A percentile compares a stretch with the other conserved stretches of the same genome.
Evolutionary conservation across 92 coral and sea anemone genomes (phyloP).

Genomic region (Paramuricea clavata): DNA sequence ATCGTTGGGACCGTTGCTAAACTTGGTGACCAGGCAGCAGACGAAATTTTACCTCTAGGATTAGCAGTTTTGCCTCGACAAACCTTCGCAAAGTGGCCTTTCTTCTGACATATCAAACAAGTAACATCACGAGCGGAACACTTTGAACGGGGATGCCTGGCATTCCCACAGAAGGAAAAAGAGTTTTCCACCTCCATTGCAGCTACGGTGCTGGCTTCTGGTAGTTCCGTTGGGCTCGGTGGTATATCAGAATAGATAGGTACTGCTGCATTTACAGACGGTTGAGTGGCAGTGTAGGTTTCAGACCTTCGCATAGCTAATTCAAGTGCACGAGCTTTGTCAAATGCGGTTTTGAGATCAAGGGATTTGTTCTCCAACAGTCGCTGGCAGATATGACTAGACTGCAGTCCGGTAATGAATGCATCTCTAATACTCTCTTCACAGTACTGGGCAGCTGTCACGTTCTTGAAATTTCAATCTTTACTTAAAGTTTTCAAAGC

Average conservation of each 20-base stretch:
- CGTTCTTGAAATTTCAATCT: conserved; percentile 49
- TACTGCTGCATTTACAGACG: conserved; percentile 34
- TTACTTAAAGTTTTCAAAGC: conserved; percentile 46
- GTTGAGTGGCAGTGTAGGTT: conserved; percentile 2
- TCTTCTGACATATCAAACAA: conserved; percentile 62
- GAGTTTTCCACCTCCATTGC: too few relatives aligned
- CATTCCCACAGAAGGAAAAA: conserved; percentile 73
- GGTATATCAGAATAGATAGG: too few relatives aligned
- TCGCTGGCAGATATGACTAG: conserved; percentile 50
- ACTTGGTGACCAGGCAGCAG: conserved; percentile 67
- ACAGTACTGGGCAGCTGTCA: conserved; percentile 53
- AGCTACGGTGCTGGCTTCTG: too few relatives aligned
- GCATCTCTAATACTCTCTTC: conserved; percentile 55
- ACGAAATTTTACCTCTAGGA: conserved; percentile 50
- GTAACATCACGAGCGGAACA: conserved; percentile 58
- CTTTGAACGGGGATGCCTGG: conserved; percentile 60
- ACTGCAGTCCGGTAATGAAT: conserved; percentile 53
- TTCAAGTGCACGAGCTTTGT: conserved; percentile 51
- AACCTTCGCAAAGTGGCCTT: conserved; percentile 35
- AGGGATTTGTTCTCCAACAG: conserved; percentile 55
- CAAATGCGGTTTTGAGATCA: conserved; percentile 57
- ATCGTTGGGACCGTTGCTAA: conserved; percentile 59
- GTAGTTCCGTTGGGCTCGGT: too few relatives aligned
- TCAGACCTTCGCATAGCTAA: conserved; percentile 49
- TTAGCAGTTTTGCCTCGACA: neutral